Base-by-base conservation (phyloP, 2,113 vertebrate genomes). In the Otis tarda region DNA sequence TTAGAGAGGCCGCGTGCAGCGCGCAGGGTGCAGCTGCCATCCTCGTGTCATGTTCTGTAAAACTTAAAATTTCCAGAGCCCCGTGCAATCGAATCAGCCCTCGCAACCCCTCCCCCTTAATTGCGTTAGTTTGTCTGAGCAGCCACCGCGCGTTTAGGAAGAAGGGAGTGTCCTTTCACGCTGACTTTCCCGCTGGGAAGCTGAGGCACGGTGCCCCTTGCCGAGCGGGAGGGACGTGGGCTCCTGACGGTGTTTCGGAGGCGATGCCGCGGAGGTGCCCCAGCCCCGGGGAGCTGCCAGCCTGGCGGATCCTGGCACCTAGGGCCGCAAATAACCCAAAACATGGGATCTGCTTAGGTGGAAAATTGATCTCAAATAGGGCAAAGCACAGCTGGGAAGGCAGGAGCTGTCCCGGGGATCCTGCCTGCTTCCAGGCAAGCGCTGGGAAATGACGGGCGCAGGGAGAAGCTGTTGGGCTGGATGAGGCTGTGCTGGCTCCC, bases 271-370 rank as follows among this genome's bases (percentile, higher is more conserved):
- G 4, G 49, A 16, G n/a, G 4, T 20, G 23, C 35, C 25, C 41
- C 14, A 3, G 61, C 45, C 37, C 45, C 1, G 0, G 8, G 28
- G 56, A 30, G 27, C 12, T 31, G 27, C 73, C 57, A 50, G 24
- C 33, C 33, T 6, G 6, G 35, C 45, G 33, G 52, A 33, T 60
- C 50, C 67, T 31, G 22, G n/a, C 3, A 47, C 7, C 27, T 47
- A 56, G 59, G 24, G n/a, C 37, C 23, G 39, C 37, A 31, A 18
- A 52, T 81, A 35, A 67, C 47, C 24, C 10, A 28, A 37, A 76
- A n/a, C 3, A 0, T 7, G 37, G 55, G 50, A 7, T 74, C 31
- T 64, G 33, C 16, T 31, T n/a, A 4, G 0, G 0, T n/a, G 55
- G 82, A 31, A 87, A 37, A 63, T 7, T 5, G 39, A n/a, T 45